Percentiles rank a stretch among this genome's conserved stretches.
These are phyloP conservation scores for Ceyx melanurus DNA, from an alignment of 2,113 vertebrate species.

Conservation along the genomic window DNA sequence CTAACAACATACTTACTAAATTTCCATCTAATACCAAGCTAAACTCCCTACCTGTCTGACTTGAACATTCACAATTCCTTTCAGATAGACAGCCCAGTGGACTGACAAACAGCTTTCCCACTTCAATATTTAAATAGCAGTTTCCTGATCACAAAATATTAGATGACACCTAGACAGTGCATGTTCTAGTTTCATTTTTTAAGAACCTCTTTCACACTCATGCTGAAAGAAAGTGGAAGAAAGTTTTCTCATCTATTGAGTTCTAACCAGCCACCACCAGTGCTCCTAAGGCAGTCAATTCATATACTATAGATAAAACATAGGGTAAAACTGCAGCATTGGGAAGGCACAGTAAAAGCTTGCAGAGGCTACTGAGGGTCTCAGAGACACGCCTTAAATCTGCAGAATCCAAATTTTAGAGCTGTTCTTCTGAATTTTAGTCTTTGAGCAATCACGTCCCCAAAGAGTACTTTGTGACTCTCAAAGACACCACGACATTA, in stretches of 20 bases:
- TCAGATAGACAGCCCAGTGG: background rate
- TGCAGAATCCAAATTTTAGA: background rate
- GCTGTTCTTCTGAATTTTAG: background rate
- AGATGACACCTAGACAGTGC: conserved; percentile 17
- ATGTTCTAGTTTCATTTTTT: conserved; percentile 42
- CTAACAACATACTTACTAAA: background rate
- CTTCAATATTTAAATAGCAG: background rate
- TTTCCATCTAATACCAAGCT: background rate
- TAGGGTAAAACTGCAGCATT: background rate
- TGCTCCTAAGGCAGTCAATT: background rate
- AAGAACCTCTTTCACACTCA: background rate
- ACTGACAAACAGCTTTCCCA: background rate
- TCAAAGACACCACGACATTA: accelerated
- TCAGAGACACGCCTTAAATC: background rate
- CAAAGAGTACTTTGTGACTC: background rate
- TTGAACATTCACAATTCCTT: background rate
- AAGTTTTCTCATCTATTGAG: background rate
- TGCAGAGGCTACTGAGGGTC: background rate
- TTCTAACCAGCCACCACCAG: background rate
- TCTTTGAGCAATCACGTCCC: background rate
- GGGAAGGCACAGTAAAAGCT: background rate
- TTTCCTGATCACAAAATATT: background rate
- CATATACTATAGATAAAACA: background rate
- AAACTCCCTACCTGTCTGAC: background rate
- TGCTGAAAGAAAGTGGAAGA: background rate